Evolutionary conservation across 1,140 invertebrate species (phyloP), one percentile per base, ranked within the genome.

Genomic region (Lethrus apterus): DNA sequence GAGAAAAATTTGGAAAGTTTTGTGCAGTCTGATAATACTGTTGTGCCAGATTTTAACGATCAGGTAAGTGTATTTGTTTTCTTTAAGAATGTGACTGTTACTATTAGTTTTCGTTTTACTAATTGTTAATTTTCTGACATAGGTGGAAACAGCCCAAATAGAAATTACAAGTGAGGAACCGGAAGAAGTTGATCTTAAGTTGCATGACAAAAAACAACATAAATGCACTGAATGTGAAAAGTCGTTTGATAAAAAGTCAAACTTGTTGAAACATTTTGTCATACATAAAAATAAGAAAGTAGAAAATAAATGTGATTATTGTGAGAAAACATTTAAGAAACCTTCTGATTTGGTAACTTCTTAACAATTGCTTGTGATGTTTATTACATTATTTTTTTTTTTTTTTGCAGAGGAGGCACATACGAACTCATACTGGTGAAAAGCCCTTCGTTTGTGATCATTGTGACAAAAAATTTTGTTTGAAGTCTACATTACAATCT

Each of bases 391-490:
- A 7, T 20, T 38, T 38, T 38, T 17, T 47, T 48, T 71, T 38
- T 19, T 50, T 50, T 32, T 60, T 55, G 44, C 38, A 63, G 61
- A 44, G 21, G n/a, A 43, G 63, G 2, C 64, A 67, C 48, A 48
- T 65, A 14, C 58, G 77, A 33, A 79, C 76, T 2, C 82, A 84
- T 52, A 83, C 80, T 0, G 80, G 81, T 2, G 79, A 83, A 57
- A 74, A 78, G 48, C 82, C 83, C 0, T 86, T 75, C 58, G 66
- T 68, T 4, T 86, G 83, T 55, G 60, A 73, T 15, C 64, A 71
- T 45, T 86, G 83, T 60, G 63, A 63, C 8, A 83, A 81, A 60
- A 72, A 69, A 26, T 86, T 86, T 51, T 71, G 79, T 5, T 75
- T 84, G 3, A 83, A 83, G 56, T 77, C 77, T n/a, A 81, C 81